These are phyloP conservation scores for Criorhina ranunculi DNA, from an alignment of 2,888 invertebrate species.

Conservation along the genomic window DNA sequence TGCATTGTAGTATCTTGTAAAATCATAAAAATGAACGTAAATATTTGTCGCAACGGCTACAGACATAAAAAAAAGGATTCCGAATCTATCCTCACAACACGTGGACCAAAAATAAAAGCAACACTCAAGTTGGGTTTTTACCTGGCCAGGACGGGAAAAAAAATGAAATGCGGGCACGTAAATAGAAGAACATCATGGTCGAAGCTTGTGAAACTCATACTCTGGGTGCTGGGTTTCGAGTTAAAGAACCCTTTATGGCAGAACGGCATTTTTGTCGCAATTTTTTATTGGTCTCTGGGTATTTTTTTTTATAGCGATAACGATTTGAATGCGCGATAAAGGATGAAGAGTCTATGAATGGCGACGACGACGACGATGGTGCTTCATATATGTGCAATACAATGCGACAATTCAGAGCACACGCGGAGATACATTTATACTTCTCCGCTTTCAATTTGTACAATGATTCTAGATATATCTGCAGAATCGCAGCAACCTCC, in stretches of 20 bases:
- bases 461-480: constrained; percentile 65
- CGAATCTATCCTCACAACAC: constrained; percentile 41
- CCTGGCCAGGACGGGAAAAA: constrained; percentile 49
- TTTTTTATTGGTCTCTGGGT: constrained; percentile 71
- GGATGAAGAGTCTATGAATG: constrained; percentile 63
- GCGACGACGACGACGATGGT: constrained; percentile 8
- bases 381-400: constrained; percentile 51
- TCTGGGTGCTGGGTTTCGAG: not conserved
- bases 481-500: constrained; percentile 45
- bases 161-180: constrained; percentile 40
- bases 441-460: constrained; percentile 63
- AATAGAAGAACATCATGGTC: constrained; percentile 14
- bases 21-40: constrained; percentile 73
- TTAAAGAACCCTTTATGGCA: constrained; percentile 62
- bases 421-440: constrained; percentile 26
- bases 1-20: constrained; percentile 73
- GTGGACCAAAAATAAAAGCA: constrained; percentile 61
- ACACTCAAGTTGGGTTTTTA: constrained; percentile 26
- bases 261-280: constrained; percentile 73
- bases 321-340: constrained; percentile 72
- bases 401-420: constrained; percentile 52
- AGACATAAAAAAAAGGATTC: constrained; percentile 62
- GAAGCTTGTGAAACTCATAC: constrained; percentile 30
- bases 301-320: constrained; percentile 70
- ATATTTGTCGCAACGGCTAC: constrained; percentile 73